Evolutionary conservation across 2,888 invertebrate species (phyloP).

Genomic region (Luffia ferchaultella): DNA sequence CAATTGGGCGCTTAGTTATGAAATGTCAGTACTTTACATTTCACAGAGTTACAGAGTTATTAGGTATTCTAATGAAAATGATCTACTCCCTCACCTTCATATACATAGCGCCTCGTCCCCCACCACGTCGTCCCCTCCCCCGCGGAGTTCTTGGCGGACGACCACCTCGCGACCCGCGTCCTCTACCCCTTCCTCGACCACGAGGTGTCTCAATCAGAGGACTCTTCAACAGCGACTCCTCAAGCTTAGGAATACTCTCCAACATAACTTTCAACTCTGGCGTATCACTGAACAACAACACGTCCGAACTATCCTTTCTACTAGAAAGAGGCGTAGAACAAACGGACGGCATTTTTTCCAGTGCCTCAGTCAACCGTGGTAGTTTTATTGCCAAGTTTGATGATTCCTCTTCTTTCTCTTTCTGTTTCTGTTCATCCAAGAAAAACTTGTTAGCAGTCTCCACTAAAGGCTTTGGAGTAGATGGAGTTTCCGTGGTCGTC

Average conservation of each 20-base stretch:
- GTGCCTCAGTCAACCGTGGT: constrained; percentile 54
- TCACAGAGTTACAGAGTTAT: no score
- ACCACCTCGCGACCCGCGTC: constrained; percentile 25
- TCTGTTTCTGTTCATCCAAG: constrained; percentile 18
- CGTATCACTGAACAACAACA: constrained; percentile 25
- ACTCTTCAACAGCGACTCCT: constrained; percentile 32
- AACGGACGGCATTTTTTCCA: constrained; percentile 43
- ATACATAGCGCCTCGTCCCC: constrained; percentile 41
- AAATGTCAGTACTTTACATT: no score
- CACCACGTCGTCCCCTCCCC: constrained; percentile 38
- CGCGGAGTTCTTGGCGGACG: constrained; percentile 27
- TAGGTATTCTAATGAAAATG: no score
- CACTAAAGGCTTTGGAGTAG: constrained; percentile 19
- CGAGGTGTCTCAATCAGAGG: constrained; percentile 23
- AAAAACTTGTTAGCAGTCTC: constrained; percentile 23
- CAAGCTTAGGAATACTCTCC: constrained; percentile 20
- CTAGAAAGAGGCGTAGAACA: constrained; percentile 43
- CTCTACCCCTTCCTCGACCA: constrained; percentile 19
- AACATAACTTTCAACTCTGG: constrained; percentile 28
- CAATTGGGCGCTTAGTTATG: no score
- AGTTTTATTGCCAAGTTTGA: constrained; percentile 52
- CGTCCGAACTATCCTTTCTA: constrained; percentile 23
- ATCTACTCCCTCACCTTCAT: constrained; percentile 35
- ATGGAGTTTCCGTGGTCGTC: constrained; percentile 9
- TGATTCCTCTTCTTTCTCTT: constrained; percentile 35